Base-by-base conservation (phyloP, 1,140 invertebrate species). In the Apocrypta bakeri region DNA sequence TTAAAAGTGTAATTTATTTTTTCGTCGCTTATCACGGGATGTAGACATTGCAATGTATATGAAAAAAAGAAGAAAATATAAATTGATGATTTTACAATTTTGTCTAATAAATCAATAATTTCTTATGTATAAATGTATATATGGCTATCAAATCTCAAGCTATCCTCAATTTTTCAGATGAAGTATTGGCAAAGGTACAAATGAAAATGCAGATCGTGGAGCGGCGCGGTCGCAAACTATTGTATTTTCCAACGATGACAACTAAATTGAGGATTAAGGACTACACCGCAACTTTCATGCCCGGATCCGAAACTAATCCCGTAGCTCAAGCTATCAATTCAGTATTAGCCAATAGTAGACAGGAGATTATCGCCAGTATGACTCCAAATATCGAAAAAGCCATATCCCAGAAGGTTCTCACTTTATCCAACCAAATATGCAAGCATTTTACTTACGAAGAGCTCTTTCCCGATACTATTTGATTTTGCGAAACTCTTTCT, bases 381-480 rank as follows among this genome's bases (percentile, higher is more conserved):
- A 86, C 71, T 9, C 89, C 90, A 4, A 84, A 85, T 17, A 4
- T 92, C 0, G 90, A 92, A 61, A 87, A 80, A 31, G 79, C 79
- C 0, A 85, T 91, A 63, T 87, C 90, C 0, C 73, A 87, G 48
- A 77, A 73, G 68, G 48, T 89, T 6, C 80, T 91, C 1, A 1
- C 72, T 0, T 1, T 88, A 0, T 6, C 85, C 0, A 92, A 91
- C 33, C 85, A 82, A 9, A 87, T 92, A 14, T 83, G 85, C 79
- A 91, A 88, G 79, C 81, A 87, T 25, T 91, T 89, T 73, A 85
- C 87, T 1, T 92, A 83, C 63, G 89, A 91, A 0, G 89, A 92
- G 75, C 84, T 92, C 6, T 87, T 91, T 12, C 91, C 91, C 7
- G 87, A 92, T 69, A 73, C 69, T 0, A 12, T 21, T n/a, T 71